phyloP scores from a whole-genome alignment of 1,140 invertebrate species.

The Zaprionus kolodkinae region DNA sequence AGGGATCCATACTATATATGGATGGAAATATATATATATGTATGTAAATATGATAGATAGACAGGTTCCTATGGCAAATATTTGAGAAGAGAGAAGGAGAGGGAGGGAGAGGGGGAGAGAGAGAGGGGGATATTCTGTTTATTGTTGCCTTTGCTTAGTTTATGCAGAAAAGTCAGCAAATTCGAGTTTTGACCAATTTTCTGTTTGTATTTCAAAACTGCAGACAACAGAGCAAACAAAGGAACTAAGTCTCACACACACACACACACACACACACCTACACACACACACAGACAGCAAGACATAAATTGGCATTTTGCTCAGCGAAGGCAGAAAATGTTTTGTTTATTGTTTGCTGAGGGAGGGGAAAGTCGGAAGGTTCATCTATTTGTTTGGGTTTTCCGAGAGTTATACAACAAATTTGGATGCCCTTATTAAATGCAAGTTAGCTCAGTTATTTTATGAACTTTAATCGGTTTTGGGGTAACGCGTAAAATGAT shows the following conservation, averaged over 20 bases:
- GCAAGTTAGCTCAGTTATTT: slow-evolving; percentile 8
- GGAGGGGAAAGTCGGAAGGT: not conserved
- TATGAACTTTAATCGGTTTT: not conserved
- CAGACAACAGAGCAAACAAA: slow-evolving; percentile 45
- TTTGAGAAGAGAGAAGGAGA: slow-evolving; percentile 53
- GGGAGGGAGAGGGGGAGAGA: not conserved
- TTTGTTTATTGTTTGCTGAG: slow-evolving; percentile 31
- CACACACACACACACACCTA: not conserved
- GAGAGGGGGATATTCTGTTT: slow-evolving; percentile 15
- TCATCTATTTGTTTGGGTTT: slow-evolving; percentile 38
- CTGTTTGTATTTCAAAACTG: slow-evolving; percentile 76
- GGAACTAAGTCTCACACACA: not conserved
- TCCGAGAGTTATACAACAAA: slow-evolving; percentile 29
- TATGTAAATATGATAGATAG: slow-evolving; percentile 17
- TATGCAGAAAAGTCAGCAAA: slow-evolving; percentile 73
- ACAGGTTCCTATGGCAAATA: slow-evolving; percentile 49
- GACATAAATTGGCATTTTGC: slow-evolving; percentile 50
- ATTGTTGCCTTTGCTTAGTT: slow-evolving; percentile 46
- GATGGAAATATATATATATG: slow-evolving; percentile 10
- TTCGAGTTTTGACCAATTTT: slow-evolving; percentile 51
- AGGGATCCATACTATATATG: not conserved
- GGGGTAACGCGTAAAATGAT: not conserved
- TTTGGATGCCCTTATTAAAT: slow-evolving; percentile 33
- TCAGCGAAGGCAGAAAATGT: slow-evolving; percentile 31
- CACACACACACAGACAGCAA: slow-evolving; percentile 15